Evolutionary conservation across 2,888 invertebrate species (phyloP).

Genomic region (Cephus rjabovi): DNA sequence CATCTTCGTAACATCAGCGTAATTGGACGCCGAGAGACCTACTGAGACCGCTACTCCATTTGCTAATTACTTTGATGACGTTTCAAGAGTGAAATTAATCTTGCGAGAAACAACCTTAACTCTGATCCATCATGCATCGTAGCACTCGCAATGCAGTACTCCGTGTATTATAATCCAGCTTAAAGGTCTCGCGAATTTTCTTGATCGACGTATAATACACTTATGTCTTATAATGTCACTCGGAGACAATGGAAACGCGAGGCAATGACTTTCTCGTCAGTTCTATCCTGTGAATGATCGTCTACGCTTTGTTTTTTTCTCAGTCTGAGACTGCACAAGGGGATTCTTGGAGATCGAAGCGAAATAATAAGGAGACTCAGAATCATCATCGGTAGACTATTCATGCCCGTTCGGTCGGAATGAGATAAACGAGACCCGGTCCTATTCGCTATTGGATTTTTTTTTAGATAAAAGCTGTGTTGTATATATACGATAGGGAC

Average conservation of each 20-base stretch:
- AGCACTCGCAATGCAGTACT: neutral
- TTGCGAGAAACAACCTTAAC: slow-evolving; percentile 28
- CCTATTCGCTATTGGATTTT: neutral
- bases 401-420: slow-evolving; percentile 22
- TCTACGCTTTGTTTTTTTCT: neutral
- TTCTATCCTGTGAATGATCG: neutral
- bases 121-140: neutral
- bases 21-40: slow-evolving; percentile 38
- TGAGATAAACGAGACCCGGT: slow-evolving; percentile 17
- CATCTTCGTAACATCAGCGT: slow-evolving; percentile 34
- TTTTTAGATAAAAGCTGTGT: no score
- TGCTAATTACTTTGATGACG: slow-evolving; percentile 48
- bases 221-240: neutral
- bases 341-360: slow-evolving; percentile 17
- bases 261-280: neutral
- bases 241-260: neutral
- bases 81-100: slow-evolving; percentile 41
- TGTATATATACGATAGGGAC: neutral
- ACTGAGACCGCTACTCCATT: slow-evolving; percentile 36
- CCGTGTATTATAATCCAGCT: neutral
- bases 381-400: slow-evolving; percentile 6
- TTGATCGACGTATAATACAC: neutral
- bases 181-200: neutral
- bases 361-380: slow-evolving; percentile 14
- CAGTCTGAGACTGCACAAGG: neutral